phyloP scores from a whole-genome alignment of 1,140 invertebrate species.

The Ephestia elutella region DNA sequence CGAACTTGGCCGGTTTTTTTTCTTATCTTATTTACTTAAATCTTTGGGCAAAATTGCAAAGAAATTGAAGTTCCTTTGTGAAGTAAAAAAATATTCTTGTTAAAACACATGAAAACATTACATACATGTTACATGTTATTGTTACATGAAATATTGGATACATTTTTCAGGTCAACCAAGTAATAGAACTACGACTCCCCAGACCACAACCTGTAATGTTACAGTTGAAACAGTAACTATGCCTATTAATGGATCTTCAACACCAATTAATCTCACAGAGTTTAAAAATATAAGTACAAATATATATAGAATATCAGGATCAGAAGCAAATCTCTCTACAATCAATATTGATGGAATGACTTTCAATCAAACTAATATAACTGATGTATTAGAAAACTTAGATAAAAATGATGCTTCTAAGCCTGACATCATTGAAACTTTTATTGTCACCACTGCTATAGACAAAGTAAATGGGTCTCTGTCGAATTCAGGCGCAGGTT shows the following conservation, averaged over 20 bases:
- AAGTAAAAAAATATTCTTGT: too few relatives aligned
- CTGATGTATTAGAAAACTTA: not conserved
- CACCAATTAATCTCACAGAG: not conserved
- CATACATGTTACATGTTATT: too few relatives aligned
- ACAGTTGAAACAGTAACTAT: not conserved
- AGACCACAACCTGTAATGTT: not conserved
- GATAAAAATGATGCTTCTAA: not conserved
- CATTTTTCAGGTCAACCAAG: not conserved
- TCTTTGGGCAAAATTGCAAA: too few relatives aligned
- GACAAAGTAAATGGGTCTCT: not conserved
- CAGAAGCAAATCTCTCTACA: not conserved
- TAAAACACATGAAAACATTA: too few relatives aligned
- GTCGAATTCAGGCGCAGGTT: not conserved
- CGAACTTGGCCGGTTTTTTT: too few relatives aligned
- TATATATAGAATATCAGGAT: not conserved
- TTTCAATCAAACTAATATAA: not conserved
- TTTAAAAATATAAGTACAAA: not conserved
- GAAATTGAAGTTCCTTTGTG: too few relatives aligned
- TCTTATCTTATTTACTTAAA: too few relatives aligned
- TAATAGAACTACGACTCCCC: not conserved
- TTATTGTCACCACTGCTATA: not conserved
- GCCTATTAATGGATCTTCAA: not conserved
- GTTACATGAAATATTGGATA: too few relatives aligned
- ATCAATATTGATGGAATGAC: not conserved
- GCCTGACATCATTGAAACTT: not conserved